Conservation (phyloP, 2,113 vertebrate species). For the Nymphicus hollandicus region DNA sequence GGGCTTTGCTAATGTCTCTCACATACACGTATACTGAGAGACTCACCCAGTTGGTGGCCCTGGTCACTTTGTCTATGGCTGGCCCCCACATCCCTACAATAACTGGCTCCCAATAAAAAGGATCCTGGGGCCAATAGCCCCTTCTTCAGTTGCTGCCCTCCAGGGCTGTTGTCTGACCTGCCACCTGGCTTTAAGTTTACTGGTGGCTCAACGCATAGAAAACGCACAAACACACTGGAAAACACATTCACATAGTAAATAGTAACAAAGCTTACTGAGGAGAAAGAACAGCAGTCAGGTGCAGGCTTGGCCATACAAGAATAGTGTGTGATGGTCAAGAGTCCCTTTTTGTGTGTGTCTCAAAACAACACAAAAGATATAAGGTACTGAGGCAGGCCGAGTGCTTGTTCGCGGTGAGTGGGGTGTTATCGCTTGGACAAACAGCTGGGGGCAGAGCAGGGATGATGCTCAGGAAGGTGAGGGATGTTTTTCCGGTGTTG, state of each 20-base stretch:
- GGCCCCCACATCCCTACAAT: not conserved
- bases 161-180: not conserved
- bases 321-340: not conserved
- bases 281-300: not conserved
- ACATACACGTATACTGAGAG: not conserved
- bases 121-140: not conserved
- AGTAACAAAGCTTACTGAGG: not conserved
- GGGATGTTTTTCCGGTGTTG: not conserved
- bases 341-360: not conserved
- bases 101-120: not conserved
- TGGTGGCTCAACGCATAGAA: not conserved
- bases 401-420: not conserved
- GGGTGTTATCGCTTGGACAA: not conserved
- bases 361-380: not conserved
- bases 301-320: not conserved
- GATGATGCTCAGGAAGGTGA: not conserved
- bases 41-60: accelerated
- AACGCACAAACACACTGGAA: not conserved
- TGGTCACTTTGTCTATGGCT: not conserved
- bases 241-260: not conserved
- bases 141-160: not conserved
- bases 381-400: not conserved
- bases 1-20: not conserved
- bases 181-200: not conserved
- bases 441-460: not conserved